Percentiles rank a stretch among this genome's conserved stretches.
These are phyloP conservation scores for Thamnophis sirtalis DNA, from an alignment of 2,113 vertebrate species.

Conservation along the genomic window DNA sequence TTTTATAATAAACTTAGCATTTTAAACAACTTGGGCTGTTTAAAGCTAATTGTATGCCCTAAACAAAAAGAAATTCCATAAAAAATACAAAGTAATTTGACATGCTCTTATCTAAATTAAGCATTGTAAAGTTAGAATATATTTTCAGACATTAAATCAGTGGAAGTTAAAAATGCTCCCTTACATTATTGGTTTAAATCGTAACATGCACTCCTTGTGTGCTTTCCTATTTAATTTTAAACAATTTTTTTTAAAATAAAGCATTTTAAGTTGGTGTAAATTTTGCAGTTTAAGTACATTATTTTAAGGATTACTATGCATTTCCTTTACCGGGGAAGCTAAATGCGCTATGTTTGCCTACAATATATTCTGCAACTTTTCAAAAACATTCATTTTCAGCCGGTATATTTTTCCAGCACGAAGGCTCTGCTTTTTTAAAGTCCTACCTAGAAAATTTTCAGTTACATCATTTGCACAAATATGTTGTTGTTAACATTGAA, in stretches of 20 bases:
- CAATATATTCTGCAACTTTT: constrained; percentile 6
- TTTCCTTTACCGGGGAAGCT: background rate
- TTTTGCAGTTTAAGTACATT: background rate
- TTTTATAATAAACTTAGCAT: background rate
- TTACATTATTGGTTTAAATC: background rate
- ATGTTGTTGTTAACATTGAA: constrained; percentile 89
- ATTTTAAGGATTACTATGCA: background rate
- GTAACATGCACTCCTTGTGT: background rate
- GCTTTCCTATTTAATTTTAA: background rate
- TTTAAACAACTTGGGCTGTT: background rate
- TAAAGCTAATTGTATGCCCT: background rate
- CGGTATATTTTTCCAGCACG: constrained; percentile 69
- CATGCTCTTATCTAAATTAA: background rate
- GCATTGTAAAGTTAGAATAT: background rate
- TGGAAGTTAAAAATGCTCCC: constrained; percentile 7
- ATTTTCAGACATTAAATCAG: background rate
- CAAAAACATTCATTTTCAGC: constrained; percentile 45
- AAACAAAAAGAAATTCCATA: background rate
- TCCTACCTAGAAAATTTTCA: constrained; percentile 69
- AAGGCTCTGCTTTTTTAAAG: constrained; percentile 62
- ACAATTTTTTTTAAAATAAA: too few relatives aligned
- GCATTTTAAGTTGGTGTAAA: background rate
- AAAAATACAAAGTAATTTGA: background rate
- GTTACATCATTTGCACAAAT: constrained; percentile 94
- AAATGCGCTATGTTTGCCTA: constrained; percentile 33